These are phyloP conservation scores for Sternarchorhynchus goeldii DNA, from an alignment of 2,797 vertebrate genomes.

Conservation along the genomic window DNA sequence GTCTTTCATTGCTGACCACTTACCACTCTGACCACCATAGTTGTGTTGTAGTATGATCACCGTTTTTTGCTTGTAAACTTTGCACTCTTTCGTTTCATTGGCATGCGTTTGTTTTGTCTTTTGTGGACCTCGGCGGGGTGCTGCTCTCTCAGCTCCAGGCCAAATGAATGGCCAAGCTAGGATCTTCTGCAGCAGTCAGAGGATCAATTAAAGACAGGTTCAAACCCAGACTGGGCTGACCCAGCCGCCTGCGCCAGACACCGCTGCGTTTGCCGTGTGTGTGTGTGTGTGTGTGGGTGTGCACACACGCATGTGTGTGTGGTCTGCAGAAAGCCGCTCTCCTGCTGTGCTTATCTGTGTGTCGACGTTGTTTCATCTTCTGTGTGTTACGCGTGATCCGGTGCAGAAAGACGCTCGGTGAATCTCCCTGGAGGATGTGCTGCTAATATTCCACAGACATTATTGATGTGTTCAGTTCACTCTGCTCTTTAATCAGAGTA, in stretches of 20 bases:
- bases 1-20: slow-evolving; percentile 1
- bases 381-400: slow-evolving; percentile 73
- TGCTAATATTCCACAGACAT: slow-evolving; percentile 44
- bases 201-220: slow-evolving; percentile 76
- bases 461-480: slow-evolving; percentile 46
- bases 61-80: not conserved
- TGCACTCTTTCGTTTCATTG: not conserved
- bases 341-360: slow-evolving; percentile 69
- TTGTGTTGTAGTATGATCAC: not conserved
- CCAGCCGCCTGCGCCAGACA: slow-evolving; percentile 20
- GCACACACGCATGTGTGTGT: slow-evolving; percentile 61
- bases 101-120: not conserved
- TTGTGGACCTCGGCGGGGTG: not conserved
- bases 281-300: slow-evolving; percentile 31
- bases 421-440: slow-evolving; percentile 51
- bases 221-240: slow-evolving; percentile 62
- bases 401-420: slow-evolving; percentile 41
- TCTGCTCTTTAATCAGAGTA: slow-evolving; percentile 43
- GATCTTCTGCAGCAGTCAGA: slow-evolving; percentile 67
- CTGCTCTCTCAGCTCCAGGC: not conserved
- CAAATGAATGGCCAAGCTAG: slow-evolving; percentile 3
- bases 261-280: slow-evolving; percentile 11
- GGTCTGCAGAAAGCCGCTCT: slow-evolving; percentile 74
- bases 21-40: not conserved
- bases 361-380: slow-evolving; percentile 59